Percentiles rank a stretch among this genome's conserved stretches.
phyloP scores from a whole-genome alignment of 2,888 invertebrate species.

The Poecilus cupreus region DNA sequence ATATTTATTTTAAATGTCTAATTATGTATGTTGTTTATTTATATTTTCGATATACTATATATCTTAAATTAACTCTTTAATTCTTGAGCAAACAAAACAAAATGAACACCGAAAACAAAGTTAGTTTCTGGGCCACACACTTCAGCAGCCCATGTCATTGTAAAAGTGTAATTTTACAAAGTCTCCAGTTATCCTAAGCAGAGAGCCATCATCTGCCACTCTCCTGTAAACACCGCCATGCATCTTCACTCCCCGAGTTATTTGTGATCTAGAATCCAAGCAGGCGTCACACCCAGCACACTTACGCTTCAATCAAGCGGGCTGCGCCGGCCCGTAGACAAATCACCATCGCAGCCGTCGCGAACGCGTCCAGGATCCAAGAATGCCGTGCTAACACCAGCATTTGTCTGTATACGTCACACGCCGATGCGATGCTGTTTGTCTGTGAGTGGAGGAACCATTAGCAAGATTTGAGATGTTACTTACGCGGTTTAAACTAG shows the following conservation, averaged over 20 bases:
- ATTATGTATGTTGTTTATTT: slow-evolving; percentile 19
- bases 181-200: slow-evolving; percentile 38
- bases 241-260: slow-evolving; percentile 64
- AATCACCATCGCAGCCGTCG: slow-evolving; percentile 62
- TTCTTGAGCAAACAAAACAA: neutral
- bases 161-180: slow-evolving; percentile 58
- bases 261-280: slow-evolving; percentile 67
- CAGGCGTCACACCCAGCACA: slow-evolving; percentile 69
- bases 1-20: too few relatives aligned
- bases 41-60: neutral
- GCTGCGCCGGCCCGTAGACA: slow-evolving; percentile 65
- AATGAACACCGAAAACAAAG: neutral
- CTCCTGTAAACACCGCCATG: slow-evolving; percentile 48
- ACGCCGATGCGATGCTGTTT: neutral
- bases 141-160: slow-evolving; percentile 41
- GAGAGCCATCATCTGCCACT: slow-evolving; percentile 47
- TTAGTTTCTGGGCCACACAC: slow-evolving; percentile 36
- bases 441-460: slow-evolving; percentile 18
- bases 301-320: slow-evolving; percentile 70
- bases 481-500: slow-evolving; percentile 17
- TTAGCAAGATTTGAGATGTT: slow-evolving; percentile 35
- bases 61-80: slow-evolving; percentile 10
- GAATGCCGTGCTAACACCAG: slow-evolving; percentile 27
- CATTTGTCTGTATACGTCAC: slow-evolving; percentile 27
- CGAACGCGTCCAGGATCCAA: slow-evolving; percentile 36